A percentile compares a stretch with the other conserved stretches of the same genome.
Evolutionary conservation across 1,140 invertebrate genomes (phyloP).

Genomic region (Drosophila teissieri): DNA sequence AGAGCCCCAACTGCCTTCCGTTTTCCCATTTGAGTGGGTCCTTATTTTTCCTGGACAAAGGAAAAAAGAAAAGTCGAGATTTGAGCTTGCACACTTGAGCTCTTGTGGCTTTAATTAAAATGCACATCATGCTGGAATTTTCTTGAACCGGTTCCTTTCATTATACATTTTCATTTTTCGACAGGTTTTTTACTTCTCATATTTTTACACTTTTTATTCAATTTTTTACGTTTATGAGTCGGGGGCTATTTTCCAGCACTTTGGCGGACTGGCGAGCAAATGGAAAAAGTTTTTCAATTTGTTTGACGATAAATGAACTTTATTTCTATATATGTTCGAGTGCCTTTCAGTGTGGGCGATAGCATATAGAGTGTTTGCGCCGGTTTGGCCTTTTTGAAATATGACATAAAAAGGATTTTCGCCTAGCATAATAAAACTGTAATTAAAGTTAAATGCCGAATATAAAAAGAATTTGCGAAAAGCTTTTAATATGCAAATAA

Average conservation of each 20-base stretch:
- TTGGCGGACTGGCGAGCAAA: slow-evolving; percentile 59
- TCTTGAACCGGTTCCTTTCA: slow-evolving; percentile 24
- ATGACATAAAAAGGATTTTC: slow-evolving; percentile 74
- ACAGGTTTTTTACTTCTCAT: slow-evolving; percentile 51
- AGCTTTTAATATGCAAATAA: slow-evolving; percentile 68
- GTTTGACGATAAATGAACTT: slow-evolving; percentile 79
- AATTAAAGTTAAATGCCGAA: slow-evolving; percentile 74
- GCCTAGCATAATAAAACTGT: slow-evolving; percentile 74
- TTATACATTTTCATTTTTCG: slow-evolving; percentile 54
- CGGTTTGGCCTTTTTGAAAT: slow-evolving; percentile 61
- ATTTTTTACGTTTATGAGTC: slow-evolving; percentile 6
- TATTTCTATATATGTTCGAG: slow-evolving; percentile 35
- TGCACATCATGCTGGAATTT: slow-evolving; percentile 59
- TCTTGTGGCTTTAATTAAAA: slow-evolving; percentile 69
- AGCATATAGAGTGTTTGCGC: slow-evolving; percentile 12
- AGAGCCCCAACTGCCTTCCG: slow-evolving; percentile 49
- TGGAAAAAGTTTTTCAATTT: slow-evolving; percentile 82
- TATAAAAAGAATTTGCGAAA: slow-evolving; percentile 46
- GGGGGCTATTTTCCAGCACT: slow-evolving; percentile 57
- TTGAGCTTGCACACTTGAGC: slow-evolving; percentile 44
- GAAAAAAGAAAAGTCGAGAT: slow-evolving; percentile 19
- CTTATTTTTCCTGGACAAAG: slow-evolving; percentile 16
- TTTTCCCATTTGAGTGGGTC: neutral
- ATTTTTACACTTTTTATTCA: slow-evolving; percentile 53
- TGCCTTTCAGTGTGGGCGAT: slow-evolving; percentile 4